Conservation (phyloP, 2,888 invertebrate species). For the Alloplasta piceator region DNA sequence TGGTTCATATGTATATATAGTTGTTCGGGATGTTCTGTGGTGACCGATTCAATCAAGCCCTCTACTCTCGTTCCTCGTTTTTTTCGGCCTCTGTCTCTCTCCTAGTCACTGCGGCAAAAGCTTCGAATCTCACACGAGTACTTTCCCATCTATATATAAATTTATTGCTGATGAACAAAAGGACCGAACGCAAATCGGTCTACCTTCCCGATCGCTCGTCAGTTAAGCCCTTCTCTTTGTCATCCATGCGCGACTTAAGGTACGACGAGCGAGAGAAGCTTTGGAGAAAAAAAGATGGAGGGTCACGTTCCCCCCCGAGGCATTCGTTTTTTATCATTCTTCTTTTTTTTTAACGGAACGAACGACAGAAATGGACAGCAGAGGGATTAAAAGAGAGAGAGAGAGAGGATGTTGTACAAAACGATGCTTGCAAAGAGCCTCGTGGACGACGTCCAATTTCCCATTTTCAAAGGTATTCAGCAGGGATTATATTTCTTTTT, state of each 20-base stretch:
- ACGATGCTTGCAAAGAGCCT: not conserved
- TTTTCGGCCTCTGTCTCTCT: slow-evolving; percentile 13
- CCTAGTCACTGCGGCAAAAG: slow-evolving; percentile 33
- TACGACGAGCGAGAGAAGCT: slow-evolving; percentile 15
- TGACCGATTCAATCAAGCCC: slow-evolving; percentile 77
- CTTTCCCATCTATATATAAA: not conserved
- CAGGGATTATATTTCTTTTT: not conserved
- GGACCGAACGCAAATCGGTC: too few relatives aligned
- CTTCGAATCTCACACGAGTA: slow-evolving; percentile 44
- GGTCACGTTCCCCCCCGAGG: slow-evolving; percentile 26
- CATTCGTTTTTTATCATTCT: slow-evolving; percentile 2
- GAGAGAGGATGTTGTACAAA: not conserved
- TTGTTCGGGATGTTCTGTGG: slow-evolving; percentile 59
- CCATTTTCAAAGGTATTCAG: not conserved
- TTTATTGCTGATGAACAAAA: not conserved
- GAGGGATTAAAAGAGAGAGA: slow-evolving; percentile 12
- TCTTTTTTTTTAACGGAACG: not conserved
- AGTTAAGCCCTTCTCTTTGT: too few relatives aligned
- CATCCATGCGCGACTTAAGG: not conserved
- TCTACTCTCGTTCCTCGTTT: slow-evolving; percentile 56
- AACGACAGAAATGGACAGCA: slow-evolving; percentile 34
- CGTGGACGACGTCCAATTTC: slow-evolving; percentile 23
- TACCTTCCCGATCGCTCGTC: too few relatives aligned
- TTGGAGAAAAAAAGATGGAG: slow-evolving; percentile 45
- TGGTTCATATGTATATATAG: slow-evolving; percentile 1